phyloP scores from a whole-genome alignment of 2,113 vertebrate species.

The Camelus bactrianus region DNA sequence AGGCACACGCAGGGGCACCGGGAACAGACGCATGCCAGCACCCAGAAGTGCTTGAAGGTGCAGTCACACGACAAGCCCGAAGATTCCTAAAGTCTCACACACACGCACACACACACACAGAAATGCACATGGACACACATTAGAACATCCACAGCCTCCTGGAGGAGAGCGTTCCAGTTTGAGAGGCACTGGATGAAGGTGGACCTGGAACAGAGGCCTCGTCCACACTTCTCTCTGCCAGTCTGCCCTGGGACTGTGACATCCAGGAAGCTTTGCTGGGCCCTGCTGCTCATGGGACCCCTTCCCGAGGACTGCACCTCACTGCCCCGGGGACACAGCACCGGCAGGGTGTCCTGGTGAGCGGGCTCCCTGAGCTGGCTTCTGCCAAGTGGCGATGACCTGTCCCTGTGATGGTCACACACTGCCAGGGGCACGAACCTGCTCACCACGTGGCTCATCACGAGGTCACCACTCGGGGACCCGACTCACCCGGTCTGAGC shows the following conservation, averaged over 20 bases:
- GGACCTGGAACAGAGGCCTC: neutral
- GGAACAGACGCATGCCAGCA: neutral
- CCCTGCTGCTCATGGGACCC: neutral
- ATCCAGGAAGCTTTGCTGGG: neutral
- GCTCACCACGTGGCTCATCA: slow-evolving; percentile 81
- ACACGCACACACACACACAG: neutral
- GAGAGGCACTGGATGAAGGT: neutral
- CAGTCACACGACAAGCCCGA: neutral
- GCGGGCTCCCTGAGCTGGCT: neutral
- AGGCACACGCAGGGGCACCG: neutral
- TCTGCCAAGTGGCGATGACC: accelerated
- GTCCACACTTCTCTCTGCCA: neutral
- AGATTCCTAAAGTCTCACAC: neutral
- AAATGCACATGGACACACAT: neutral
- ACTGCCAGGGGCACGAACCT: slow-evolving; percentile 81
- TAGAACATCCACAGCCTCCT: neutral
- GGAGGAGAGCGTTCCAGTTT: neutral
- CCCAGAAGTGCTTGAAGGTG: neutral
- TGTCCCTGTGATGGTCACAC: slow-evolving; percentile 78
- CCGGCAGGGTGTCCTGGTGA: neutral
- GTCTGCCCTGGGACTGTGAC: neutral
- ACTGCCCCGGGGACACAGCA: neutral
- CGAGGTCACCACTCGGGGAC: slow-evolving; percentile 81
- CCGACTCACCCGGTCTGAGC: slow-evolving; percentile 80
- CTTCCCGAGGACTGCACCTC: neutral